Base-by-base conservation (phyloP, 1,140 invertebrate genomes). In the Leptopilina clavipes region DNA sequence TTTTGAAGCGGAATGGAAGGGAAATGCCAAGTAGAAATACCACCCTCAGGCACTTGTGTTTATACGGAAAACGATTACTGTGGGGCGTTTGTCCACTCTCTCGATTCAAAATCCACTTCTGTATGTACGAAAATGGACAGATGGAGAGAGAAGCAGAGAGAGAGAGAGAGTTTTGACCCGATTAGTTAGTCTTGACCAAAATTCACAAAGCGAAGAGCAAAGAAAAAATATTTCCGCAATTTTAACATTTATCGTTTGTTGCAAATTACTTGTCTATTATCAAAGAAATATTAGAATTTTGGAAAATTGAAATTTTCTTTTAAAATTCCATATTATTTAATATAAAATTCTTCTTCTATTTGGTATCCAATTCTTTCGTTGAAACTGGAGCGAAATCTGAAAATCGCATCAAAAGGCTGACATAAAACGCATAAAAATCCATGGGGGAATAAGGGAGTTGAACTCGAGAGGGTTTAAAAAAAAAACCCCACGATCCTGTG, bases 391-490 rank as follows among this genome's bases (percentile, higher is more conserved):
- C 7, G 65, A 52, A 52, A 52, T 52, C 14, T 52, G 48, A 52
- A 52, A 52, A 52, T 52, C 48, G 14, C 48, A 52, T 52, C 14
- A 52, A 17, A 52, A 52, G 48, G 48, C 22, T 65, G 59, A 31
- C 12, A 65, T 65, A 31, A 31, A 65, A 65, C 19, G 19, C 65
- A 81, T 76, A 82, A 83, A 82, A 80, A 78, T 80, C 75, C 74
- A 78, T 76, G 54, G 78, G 83, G 71, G 77, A 78, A 80, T 54
- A 70, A 40, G 52, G 79, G 25, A 85, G 81, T 65, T 19, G 3
- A 65, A 31, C 25, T 65, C 19, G 59, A 65, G 59, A 73, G 78
- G 77, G 79, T 79, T 81, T 79, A 77, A 84, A 84, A 81, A 40
- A 40, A 40, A 77, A 84, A 84, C 80, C 17, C 44, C 44, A 72